Conservation (phyloP, 2,888 invertebrate genomes). For the Scaptomyza polygonia region DNA sequence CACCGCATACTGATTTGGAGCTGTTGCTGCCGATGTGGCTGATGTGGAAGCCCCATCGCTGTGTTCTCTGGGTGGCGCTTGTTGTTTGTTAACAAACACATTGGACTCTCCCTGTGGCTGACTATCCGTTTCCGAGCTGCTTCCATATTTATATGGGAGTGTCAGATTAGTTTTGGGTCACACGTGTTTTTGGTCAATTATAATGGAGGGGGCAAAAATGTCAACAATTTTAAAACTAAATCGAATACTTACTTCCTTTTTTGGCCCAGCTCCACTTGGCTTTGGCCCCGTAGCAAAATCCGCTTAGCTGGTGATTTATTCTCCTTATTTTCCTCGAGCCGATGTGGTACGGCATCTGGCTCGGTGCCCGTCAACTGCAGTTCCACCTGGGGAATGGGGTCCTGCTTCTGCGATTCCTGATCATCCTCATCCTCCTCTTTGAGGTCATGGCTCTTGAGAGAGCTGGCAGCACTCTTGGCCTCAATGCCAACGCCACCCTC, state of each 20-base stretch:
- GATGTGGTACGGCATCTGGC: slow-evolving; percentile 48
- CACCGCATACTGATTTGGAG: slow-evolving; percentile 64
- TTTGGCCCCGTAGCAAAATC: slow-evolving; percentile 79
- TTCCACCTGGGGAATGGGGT: slow-evolving; percentile 44
- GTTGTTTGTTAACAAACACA: slow-evolving; percentile 80
- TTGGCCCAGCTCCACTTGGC: slow-evolving; percentile 80
- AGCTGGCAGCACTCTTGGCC: slow-evolving; percentile 56
- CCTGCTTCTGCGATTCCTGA: slow-evolving; percentile 17
- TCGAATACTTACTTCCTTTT: slow-evolving; percentile 82
- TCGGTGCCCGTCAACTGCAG: slow-evolving; percentile 58
- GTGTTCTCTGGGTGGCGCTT: slow-evolving; percentile 70
- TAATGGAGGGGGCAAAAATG: slow-evolving; percentile 11
- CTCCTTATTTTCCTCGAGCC: slow-evolving; percentile 79
- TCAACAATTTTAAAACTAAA: not conserved
- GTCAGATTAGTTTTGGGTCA: slow-evolving; percentile 37
- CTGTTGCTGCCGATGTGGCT: slow-evolving; percentile 29
- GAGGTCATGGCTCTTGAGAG: slow-evolving; percentile 72
- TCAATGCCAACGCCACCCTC: slow-evolving; percentile 73
- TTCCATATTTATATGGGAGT: slow-evolving; percentile 17
- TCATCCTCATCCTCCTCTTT: slow-evolving; percentile 80
- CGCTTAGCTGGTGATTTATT: slow-evolving; percentile 78
- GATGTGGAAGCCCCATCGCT: slow-evolving; percentile 34
- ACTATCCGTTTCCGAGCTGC: slow-evolving; percentile 55
- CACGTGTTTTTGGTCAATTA: slow-evolving; percentile 10
- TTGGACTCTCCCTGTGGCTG: slow-evolving; percentile 50